phyloP scores from a whole-genome alignment of 2,797 vertebrate species.

The Peromyscus eremicus region DNA sequence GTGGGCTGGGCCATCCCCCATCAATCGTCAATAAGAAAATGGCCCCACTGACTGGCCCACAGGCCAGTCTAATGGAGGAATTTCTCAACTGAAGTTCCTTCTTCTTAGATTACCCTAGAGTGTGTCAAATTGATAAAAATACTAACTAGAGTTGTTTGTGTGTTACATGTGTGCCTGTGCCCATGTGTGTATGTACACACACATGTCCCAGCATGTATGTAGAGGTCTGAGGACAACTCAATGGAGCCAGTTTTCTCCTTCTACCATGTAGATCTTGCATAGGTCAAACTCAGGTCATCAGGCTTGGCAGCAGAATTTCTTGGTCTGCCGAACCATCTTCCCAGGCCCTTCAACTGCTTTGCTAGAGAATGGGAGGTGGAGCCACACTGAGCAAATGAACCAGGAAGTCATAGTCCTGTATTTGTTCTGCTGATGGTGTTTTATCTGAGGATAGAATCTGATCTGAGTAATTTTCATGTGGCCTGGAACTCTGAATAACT shows the following conservation, averaged over 20 bases:
- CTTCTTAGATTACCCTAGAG: background rate
- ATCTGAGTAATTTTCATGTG: slow-evolving; percentile 28
- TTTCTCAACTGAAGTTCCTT: background rate
- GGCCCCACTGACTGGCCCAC: too few species aligned
- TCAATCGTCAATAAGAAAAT: background rate
- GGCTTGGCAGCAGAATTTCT: background rate
- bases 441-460: background rate
- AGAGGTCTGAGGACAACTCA: background rate
- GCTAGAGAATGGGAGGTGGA: slow-evolving; percentile 10
- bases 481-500: slow-evolving; percentile 42
- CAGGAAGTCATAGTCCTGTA: background rate
- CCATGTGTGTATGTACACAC: too few species aligned
- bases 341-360: background rate
- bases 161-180: background rate
- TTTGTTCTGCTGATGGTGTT: slow-evolving; percentile 10
- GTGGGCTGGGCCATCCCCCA: background rate
- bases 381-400: background rate
- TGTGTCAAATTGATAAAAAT: background rate
- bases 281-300: background rate
- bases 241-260: background rate
- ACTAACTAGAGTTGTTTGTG: background rate
- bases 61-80: background rate
- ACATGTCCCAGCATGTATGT: background rate
- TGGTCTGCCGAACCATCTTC: background rate
- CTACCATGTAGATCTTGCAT: background rate